These are phyloP conservation scores for Temnothorax longispinosus DNA, from an alignment of 1,140 invertebrate species.

Conservation along the genomic window DNA sequence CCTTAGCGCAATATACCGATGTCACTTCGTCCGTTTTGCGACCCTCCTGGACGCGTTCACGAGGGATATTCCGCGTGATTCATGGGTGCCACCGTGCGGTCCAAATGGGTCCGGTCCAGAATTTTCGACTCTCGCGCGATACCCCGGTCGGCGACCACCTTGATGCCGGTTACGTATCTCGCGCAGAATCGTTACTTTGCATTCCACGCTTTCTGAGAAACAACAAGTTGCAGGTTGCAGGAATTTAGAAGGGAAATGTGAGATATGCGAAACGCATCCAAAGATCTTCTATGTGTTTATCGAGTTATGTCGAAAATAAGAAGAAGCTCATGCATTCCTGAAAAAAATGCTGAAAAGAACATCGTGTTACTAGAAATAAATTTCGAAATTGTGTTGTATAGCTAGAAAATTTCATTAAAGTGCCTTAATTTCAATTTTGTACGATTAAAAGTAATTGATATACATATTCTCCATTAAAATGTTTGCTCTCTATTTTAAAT, in stretches of 20 bases:
- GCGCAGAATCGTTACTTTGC: constrained; percentile 50
- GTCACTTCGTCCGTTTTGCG: constrained; percentile 20
- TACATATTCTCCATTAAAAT: too few relatives aligned
- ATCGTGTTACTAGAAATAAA: not conserved
- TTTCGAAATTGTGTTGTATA: not conserved
- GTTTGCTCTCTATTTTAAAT: not conserved
- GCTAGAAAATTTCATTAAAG: not conserved
- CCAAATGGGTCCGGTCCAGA: constrained; percentile 65
- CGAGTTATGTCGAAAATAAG: not conserved
- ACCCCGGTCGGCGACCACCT: constrained; percentile 64
- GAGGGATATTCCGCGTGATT: constrained; percentile 63
- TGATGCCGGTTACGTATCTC: constrained; percentile 64
- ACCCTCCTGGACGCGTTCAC: constrained; percentile 35
- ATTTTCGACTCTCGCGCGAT: constrained; percentile 69
- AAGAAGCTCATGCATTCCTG: not conserved
- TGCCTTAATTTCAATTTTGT: not conserved
- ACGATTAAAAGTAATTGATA: not conserved
- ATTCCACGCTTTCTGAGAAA: constrained; percentile 62
- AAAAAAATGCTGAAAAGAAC: not conserved
- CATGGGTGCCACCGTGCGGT: constrained; percentile 59
- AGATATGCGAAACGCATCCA: not conserved
- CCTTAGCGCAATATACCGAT: constrained; percentile 33
- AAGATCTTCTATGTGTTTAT: not conserved
- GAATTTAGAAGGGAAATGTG: not conserved
- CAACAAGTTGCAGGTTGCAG: not conserved